Percentiles rank a stretch among this genome's conserved stretches.
Evolutionary conservation across 2,888 invertebrate genomes (phyloP).

Genomic region (Deilephila elpenor): DNA sequence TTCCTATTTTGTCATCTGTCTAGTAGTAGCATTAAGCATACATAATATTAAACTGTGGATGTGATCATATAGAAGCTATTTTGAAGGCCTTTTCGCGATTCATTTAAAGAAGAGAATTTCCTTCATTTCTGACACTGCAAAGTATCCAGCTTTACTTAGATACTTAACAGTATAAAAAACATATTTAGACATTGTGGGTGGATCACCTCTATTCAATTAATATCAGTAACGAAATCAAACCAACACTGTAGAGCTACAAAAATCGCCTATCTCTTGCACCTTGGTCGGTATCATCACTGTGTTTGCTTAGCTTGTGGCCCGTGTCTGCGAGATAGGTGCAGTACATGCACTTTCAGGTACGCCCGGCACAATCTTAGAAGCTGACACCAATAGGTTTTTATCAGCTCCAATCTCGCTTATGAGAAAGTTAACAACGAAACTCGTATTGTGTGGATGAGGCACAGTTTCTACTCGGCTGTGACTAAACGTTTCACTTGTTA

Average conservation of each 20-base stretch:
- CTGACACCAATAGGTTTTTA: slow-evolving; percentile 83
- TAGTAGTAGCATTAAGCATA: no score
- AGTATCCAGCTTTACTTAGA: no score
- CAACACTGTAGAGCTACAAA: no score
- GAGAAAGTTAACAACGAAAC: slow-evolving; percentile 77
- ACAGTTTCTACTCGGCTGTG: slow-evolving; percentile 23
- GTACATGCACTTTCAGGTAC: slow-evolving; percentile 82
- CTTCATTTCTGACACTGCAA: neutral
- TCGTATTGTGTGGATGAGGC: slow-evolving; percentile 47
- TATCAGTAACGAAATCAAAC: no score
- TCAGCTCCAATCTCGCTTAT: slow-evolving; percentile 77
- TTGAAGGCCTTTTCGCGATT: no score
- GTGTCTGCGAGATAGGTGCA: slow-evolving; percentile 79
- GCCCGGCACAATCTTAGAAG: slow-evolving; percentile 72
- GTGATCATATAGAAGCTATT: no score
- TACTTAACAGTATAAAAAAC: neutral
- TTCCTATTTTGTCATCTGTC: no score
- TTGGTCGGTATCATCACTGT: slow-evolving; percentile 55
- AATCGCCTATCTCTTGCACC: slow-evolving; percentile 33
- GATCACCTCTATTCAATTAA: no score
- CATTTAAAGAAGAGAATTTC: no score
- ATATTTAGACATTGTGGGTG: no score
- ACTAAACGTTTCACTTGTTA: slow-evolving; percentile 27
- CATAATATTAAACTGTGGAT: no score
- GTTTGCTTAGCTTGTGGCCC: slow-evolving; percentile 79